Base-by-base conservation (phyloP, 2,888 invertebrate genomes). In the Geotrupes spiniger region DNA sequence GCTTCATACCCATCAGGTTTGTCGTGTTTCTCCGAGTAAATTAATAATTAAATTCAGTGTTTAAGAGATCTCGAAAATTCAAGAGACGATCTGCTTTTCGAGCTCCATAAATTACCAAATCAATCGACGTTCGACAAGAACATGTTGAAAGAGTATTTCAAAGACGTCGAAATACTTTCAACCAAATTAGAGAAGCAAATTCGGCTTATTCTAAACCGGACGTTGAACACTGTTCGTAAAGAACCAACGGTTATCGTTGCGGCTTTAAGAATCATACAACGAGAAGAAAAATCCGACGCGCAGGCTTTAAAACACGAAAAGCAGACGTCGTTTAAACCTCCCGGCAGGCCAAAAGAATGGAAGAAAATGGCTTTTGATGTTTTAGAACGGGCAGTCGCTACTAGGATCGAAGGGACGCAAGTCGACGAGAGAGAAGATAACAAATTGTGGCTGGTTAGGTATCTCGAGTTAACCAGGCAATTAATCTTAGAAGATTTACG, bases 231-330 rank as follows among this genome's bases (percentile, higher is more conserved):
- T 1, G 95, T 97, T 0, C 80, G 96, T 14, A 93, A 95, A 69
- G 92, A 95, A 66, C 94, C 94, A 0, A 93, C 92, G 0, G 87
- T 94, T 5, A 92, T 99, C 59, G 99, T 99, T 0, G 97, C 97
- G 4, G 96, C 93, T 0, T 72, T 99, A 27, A 79, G 99, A 57
- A 96, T 99, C 45, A 92, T 99, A 62, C 98, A 99, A 72, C 78
- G 98, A 44, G 99, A 99, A 72, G 97, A 99, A 66, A 92, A 91
- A 73, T 87, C 92, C 25, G 99, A 99, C 77, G 83, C 84, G 60
- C 88, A 90, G 74, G 91, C 93, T 6, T 63, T 88, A 54, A 71
- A 87, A 76, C 83, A 89, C 68, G 81, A 85, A 61, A 83, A 81
- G 54, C 85, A 87, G 60, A 89, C 89, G 2, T 91, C 91, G 1